Evolutionary conservation across 2,113 vertebrate genomes (phyloP).

Genomic region (Rhabdornis inornatus): DNA sequence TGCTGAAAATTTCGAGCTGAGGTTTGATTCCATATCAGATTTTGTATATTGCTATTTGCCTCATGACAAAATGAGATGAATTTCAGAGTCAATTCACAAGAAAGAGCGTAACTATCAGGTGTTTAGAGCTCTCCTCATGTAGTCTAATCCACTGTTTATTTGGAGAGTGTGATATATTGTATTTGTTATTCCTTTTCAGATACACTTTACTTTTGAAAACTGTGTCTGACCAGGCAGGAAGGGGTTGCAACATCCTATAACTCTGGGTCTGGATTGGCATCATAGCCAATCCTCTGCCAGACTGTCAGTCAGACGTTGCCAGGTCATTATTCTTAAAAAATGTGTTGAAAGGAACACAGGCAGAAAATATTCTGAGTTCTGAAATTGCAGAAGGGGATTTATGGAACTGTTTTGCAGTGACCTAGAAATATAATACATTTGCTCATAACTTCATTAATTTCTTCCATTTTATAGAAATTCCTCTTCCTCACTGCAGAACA

Average conservation of each 20-base stretch:
- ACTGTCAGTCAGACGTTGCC: neutral
- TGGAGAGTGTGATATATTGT: neutral
- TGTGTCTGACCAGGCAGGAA: neutral
- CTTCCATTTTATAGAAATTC: neutral
- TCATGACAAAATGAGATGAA: neutral
- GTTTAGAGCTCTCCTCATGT: neutral
- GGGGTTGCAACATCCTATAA: neutral
- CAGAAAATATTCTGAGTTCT: neutral
- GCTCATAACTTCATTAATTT: neutral
- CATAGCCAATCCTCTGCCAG: neutral
- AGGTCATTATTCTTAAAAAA: neutral
- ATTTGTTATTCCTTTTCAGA: neutral
- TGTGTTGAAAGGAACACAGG: neutral
- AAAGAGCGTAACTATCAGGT: neutral
- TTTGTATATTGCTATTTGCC: neutral
- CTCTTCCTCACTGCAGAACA: neutral
- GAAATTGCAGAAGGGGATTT: neutral
- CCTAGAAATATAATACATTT: neutral
- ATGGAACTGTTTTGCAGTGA: neutral
- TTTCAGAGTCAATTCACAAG: neutral
- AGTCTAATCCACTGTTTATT: neutral
- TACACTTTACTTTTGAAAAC: neutral
- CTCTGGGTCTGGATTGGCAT: neutral
- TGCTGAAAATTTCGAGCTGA: neutral
- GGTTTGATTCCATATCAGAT: neutral